These are phyloP conservation scores for Anser brachyrhynchus DNA, from an alignment of 2,113 vertebrate genomes.

Conservation along the genomic window DNA sequence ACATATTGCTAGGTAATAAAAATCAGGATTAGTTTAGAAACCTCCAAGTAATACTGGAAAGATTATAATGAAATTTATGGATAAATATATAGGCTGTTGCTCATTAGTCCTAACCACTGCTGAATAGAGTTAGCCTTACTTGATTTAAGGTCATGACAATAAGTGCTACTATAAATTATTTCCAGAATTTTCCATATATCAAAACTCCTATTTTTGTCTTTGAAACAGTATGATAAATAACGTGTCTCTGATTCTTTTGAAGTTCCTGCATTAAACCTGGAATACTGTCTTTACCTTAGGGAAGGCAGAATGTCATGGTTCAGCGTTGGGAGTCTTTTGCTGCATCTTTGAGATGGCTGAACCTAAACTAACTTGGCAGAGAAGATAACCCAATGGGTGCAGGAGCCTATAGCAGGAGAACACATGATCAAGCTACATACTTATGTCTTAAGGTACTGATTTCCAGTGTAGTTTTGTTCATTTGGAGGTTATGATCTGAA, in stretches of 20 bases:
- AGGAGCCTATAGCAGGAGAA: accelerated
- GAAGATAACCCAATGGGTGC: not conserved
- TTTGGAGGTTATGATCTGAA: not conserved
- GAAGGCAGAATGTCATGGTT: accelerated
- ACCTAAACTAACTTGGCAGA: not conserved
- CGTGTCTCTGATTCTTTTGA: not conserved
- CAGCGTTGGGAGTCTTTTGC: not conserved
- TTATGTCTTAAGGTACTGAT: accelerated
- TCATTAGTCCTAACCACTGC: not conserved
- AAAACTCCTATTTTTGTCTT: not conserved
- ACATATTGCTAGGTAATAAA: not conserved
- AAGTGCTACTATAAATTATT: not conserved
- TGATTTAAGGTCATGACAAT: accelerated
- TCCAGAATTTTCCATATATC: not conserved
- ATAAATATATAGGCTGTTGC: not conserved
- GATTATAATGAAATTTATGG: not conserved
- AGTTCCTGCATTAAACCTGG: not conserved
- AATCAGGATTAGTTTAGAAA: not conserved
- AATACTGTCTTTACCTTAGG: not conserved
- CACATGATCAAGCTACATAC: not conserved
- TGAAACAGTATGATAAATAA: not conserved
- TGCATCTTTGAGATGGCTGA: not conserved
- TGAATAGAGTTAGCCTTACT: not conserved
- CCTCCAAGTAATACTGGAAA: not conserved
- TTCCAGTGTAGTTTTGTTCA: not conserved